These are phyloP conservation scores for Vulpes lagopus DNA, from an alignment of 2,113 vertebrate species.

Conservation along the genomic window DNA sequence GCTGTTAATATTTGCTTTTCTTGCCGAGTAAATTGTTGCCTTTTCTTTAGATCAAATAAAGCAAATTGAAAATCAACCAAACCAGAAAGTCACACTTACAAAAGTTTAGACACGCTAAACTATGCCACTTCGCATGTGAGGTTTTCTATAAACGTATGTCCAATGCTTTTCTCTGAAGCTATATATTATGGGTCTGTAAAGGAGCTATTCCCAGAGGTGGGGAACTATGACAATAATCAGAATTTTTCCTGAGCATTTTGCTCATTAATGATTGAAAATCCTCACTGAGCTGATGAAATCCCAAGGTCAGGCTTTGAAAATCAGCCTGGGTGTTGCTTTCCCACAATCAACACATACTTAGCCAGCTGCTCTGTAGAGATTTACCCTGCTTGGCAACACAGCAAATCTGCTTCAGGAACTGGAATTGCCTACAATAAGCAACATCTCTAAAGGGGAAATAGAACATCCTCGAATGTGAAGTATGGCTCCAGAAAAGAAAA, in stretches of 20 bases:
- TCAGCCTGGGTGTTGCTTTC: background rate
- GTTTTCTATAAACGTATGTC: slow-evolving; percentile 14
- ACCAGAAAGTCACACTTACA: slow-evolving; percentile 32
- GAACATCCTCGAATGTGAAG: slow-evolving; percentile 17
- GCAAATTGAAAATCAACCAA: slow-evolving; percentile 32
- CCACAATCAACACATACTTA: background rate
- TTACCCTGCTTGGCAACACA: background rate
- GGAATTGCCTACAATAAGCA: background rate
- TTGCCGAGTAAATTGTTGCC: slow-evolving; percentile 18
- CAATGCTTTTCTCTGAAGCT: background rate
- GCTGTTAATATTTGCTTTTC: slow-evolving; percentile 59
- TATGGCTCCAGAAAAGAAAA: slow-evolving; percentile 25
- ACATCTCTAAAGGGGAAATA: slow-evolving; percentile 40
- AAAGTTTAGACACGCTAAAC: slow-evolving; percentile 39
- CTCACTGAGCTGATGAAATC: slow-evolving; percentile 14
- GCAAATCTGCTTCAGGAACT: background rate
- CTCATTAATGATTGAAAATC: slow-evolving; percentile 44
- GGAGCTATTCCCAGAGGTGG: background rate
- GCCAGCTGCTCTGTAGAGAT: background rate
- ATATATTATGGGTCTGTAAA: background rate
- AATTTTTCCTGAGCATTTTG: slow-evolving; percentile 6
- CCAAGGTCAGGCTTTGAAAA: slow-evolving; percentile 43
- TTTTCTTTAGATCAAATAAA: slow-evolving; percentile 57
- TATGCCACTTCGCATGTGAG: background rate
- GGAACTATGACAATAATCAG: background rate